phyloP scores from a whole-genome alignment of 2,113 vertebrate species.

The Pheucticus melanocephalus region DNA sequence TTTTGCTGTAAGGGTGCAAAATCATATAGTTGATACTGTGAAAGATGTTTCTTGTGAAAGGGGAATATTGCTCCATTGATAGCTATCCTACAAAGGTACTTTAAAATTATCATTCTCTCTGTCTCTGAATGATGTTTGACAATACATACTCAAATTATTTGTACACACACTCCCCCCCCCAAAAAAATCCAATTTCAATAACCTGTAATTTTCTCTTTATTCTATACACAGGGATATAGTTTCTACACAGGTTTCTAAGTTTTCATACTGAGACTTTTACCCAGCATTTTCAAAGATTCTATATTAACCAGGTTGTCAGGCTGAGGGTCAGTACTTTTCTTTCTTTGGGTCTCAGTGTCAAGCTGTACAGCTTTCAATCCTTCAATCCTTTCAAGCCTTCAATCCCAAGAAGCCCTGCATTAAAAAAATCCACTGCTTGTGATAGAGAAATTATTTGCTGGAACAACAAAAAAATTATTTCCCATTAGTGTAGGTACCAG shows the following conservation, averaged over 20 bases:
- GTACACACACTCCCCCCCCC: rapidly evolving
- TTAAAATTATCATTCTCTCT: neutral
- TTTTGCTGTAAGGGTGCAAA: neutral
- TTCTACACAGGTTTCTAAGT: neutral
- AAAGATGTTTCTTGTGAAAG: neutral
- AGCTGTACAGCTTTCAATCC: neutral
- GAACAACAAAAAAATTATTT: neutral
- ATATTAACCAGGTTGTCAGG: neutral
- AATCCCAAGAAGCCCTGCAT: neutral
- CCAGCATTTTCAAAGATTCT: neutral
- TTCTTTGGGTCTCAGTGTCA: neutral
- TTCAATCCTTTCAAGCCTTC: too few relatives aligned
- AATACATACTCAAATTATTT: neutral
- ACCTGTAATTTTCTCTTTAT: neutral
- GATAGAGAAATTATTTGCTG: neutral
- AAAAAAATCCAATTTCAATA: neutral
- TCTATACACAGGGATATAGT: neutral
- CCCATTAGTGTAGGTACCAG: neutral
- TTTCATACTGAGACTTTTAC: neutral
- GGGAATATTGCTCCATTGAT: neutral
- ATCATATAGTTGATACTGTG: neutral
- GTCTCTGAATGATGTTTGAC: neutral
- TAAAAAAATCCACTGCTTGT: neutral
- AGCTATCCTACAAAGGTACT: neutral
- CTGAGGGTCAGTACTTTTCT: neutral